phyloP scores from a whole-genome alignment of 1,140 invertebrate genomes.

The Carcinoscorpius rotundicauda region DNA sequence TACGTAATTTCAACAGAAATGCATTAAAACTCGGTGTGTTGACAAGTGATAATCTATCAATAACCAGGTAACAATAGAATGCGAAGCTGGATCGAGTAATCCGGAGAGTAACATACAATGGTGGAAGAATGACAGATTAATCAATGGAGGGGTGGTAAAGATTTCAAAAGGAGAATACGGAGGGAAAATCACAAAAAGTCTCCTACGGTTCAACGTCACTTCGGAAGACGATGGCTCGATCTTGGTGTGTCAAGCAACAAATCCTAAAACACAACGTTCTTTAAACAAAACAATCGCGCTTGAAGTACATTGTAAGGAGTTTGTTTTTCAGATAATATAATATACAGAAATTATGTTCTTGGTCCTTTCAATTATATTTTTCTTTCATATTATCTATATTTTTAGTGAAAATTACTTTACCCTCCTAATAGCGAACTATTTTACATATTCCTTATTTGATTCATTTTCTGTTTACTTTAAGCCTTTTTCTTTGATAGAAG shows the following conservation, averaged over 20 bases:
- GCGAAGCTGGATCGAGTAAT: conserved; percentile 83
- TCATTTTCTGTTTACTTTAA: too few species aligned
- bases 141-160: conserved; percentile 51
- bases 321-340: too few species aligned
- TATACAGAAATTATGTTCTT: too few species aligned
- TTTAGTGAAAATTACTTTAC: too few species aligned
- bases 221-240: conserved; percentile 60
- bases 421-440: too few species aligned
- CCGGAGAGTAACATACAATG: conserved; percentile 80
- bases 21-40: too few species aligned
- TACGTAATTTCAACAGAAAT: too few species aligned
- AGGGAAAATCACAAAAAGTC: conserved; percentile 65
- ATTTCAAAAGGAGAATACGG: conserved; percentile 50
- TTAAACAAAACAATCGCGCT: conserved; percentile 73
- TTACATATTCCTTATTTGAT: too few species aligned
- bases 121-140: conserved; percentile 72
- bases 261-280: conserved; percentile 63
- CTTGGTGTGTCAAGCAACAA: conserved; percentile 85
- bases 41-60: too few species aligned
- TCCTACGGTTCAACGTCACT: conserved; percentile 66
- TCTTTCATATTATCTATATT: too few species aligned
- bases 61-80: conserved; percentile 48
- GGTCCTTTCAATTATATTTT: conserved; percentile 25
- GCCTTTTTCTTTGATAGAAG: too few species aligned
- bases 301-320: conserved; percentile 72